phyloP scores from a whole-genome alignment of 2,113 vertebrate genomes.

The Gadus chalcogrammus region DNA sequence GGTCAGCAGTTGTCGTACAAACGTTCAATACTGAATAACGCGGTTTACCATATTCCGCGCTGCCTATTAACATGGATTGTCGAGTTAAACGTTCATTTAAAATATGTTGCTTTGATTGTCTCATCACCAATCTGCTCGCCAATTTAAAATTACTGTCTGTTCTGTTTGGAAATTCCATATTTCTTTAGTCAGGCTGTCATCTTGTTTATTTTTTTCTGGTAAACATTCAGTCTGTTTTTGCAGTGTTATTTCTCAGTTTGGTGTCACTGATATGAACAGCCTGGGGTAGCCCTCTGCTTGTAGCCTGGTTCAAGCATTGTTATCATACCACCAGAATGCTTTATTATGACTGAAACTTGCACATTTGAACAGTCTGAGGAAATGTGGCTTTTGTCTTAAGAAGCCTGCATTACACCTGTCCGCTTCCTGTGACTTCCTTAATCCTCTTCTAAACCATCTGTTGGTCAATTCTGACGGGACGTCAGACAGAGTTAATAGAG shows the following conservation, averaged over 20 bases:
- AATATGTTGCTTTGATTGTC: too few species aligned
- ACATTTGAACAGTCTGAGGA: slow-evolving; percentile 8
- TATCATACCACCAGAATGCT: background rate
- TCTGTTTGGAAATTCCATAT: too few species aligned
- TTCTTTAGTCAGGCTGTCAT: too few species aligned
- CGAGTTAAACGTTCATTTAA: too few species aligned
- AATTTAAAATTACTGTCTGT: too few species aligned
- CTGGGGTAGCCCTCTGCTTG: too few species aligned
- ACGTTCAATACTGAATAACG: too few species aligned
- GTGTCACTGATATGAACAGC: slow-evolving; percentile 9
- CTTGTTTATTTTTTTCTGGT: background rate
- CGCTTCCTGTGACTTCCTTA: slow-evolving; percentile 28
- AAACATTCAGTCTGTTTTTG: background rate
- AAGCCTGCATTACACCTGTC: slow-evolving; percentile 30
- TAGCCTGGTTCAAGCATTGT: background rate
- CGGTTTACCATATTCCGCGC: too few species aligned
- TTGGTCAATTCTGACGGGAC: slow-evolving; percentile 54
- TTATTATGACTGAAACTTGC: slow-evolving; percentile 2
- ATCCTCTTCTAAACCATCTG: slow-evolving; percentile 69
- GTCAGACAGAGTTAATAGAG: slow-evolving; percentile 47
- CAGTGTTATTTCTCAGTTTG: background rate
- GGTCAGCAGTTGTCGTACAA: too few species aligned
- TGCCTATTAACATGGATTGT: too few species aligned
- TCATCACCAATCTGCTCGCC: too few species aligned
- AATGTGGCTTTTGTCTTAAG: slow-evolving; percentile 23